Conservation (phyloP, 2,113 vertebrate genomes). For the Heterocephalus glaber region DNA sequence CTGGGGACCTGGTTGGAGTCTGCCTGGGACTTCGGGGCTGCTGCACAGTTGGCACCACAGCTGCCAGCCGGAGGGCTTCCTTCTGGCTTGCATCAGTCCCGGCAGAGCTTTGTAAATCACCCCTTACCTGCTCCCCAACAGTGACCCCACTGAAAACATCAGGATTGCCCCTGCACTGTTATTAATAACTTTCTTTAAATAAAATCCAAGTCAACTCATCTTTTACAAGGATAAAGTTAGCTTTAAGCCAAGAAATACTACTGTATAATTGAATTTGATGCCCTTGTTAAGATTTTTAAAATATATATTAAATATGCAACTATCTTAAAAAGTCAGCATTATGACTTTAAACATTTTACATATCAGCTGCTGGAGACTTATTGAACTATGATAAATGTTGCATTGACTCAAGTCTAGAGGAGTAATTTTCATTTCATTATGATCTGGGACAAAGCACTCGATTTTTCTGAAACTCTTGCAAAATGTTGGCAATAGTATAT, state of each 20-base stretch:
- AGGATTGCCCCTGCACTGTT: not conserved
- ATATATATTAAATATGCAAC: not conserved
- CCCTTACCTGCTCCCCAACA: accelerated
- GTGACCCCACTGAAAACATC: not conserved
- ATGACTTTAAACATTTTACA: not conserved
- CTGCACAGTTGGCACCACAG: not conserved
- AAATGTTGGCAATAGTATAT: not conserved
- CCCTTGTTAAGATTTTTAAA: not conserved
- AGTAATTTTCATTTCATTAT: not conserved
- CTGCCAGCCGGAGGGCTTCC: not conserved
- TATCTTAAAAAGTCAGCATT: not conserved
- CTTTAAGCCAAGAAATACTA: not conserved
- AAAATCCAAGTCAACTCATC: not conserved
- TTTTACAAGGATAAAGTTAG: not conserved
- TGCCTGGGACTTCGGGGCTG: not conserved
- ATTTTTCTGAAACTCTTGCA: not conserved
- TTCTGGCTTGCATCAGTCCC: no score
- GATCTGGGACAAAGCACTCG: not conserved
- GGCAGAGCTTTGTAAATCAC: not conserved
- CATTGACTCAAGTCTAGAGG: not conserved
- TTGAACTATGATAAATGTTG: not conserved
- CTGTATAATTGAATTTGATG: not conserved
- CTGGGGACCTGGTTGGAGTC: not conserved
- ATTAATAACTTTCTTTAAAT: not conserved
- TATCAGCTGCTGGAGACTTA: not conserved